phyloP scores from a whole-genome alignment of 92 coral and sea anemone species.

The Palythoa caribaeorum region DNA sequence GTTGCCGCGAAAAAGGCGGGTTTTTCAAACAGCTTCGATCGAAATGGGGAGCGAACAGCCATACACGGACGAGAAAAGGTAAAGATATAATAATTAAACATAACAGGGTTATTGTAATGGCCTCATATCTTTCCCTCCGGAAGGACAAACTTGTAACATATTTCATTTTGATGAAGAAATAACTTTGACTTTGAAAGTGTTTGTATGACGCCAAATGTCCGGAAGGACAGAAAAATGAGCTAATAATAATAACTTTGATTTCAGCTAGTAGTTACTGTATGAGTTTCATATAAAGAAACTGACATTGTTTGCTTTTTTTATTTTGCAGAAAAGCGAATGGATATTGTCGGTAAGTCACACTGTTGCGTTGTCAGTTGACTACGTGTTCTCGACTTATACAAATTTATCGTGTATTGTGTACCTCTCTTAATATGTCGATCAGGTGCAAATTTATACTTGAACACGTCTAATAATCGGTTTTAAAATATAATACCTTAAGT shows the following conservation, averaged over 20 bases:
- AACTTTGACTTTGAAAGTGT: background rate
- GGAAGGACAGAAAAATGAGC: background rate
- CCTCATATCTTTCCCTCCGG: background rate
- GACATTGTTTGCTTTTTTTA: background rate
- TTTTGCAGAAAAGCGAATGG: conserved; percentile 78
- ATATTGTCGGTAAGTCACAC: conserved; percentile 66
- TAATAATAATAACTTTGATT: background rate
- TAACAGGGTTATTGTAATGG: background rate
- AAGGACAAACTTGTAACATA: background rate
- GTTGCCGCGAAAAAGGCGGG: conserved; percentile 47
- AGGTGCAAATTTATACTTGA: no score
- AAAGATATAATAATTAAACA: background rate
- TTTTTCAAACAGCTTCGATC: background rate
- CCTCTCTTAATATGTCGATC: background rate
- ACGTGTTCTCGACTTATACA: no score
- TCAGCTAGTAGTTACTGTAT: background rate
- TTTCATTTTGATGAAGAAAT: background rate
- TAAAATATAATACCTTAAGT: no score
- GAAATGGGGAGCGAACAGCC: conserved; percentile 21
- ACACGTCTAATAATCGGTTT: no score
- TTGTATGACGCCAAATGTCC: background rate
- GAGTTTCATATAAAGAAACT: background rate
- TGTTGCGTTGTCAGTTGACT: background rate
- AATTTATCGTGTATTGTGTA: no score
- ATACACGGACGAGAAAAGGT: conserved; percentile 35